A percentile compares a stretch with the other conserved stretches of the same genome.
These are phyloP conservation scores for Lutjanus erythropterus DNA, from an alignment of 2,113 vertebrate species.

Conservation along the genomic window DNA sequence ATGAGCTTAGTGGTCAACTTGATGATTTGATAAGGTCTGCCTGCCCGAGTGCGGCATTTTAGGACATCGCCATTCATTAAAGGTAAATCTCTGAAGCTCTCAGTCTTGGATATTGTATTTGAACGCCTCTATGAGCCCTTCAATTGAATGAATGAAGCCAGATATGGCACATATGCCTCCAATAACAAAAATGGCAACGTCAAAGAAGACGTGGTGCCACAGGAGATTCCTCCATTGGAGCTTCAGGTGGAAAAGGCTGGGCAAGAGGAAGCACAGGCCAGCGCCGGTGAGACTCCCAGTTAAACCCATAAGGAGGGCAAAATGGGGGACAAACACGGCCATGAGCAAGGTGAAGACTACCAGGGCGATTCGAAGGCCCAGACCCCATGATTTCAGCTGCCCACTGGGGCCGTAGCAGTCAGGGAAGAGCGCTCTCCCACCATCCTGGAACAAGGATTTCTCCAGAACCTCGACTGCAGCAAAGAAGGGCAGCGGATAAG, in stretches of 20 bases:
- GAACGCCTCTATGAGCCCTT: conserved; percentile 96
- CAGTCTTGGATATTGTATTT: conserved; percentile 91
- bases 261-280: conserved; percentile 95
- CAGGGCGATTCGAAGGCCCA: conserved; percentile 90
- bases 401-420: conserved; percentile 92
- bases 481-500: conserved; percentile 96
- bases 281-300: conserved; percentile 97
- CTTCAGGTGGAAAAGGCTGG: conserved; percentile 98
- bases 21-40: conserved; percentile 37
- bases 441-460: conserved; percentile 94
- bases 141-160: conserved; percentile 95
- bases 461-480: conserved; percentile 97
- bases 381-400: conserved; percentile 93
- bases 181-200: conserved; percentile 96
- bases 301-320: conserved; percentile 97
- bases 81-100: conserved; percentile 57
- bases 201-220: conserved; percentile 99
- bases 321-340: conserved; percentile 97
- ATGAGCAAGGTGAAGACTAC: conserved; percentile 97
- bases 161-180: conserved; percentile 97
- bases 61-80: conserved; percentile 28
- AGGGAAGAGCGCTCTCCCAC: conserved; percentile 90
- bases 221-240: conserved; percentile 95
- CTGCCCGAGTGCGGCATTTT: conserved; percentile 12
- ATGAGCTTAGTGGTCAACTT: conserved; percentile 35